Conservation (phyloP, 2,888 invertebrate species). For the Osmoderma eremita region DNA sequence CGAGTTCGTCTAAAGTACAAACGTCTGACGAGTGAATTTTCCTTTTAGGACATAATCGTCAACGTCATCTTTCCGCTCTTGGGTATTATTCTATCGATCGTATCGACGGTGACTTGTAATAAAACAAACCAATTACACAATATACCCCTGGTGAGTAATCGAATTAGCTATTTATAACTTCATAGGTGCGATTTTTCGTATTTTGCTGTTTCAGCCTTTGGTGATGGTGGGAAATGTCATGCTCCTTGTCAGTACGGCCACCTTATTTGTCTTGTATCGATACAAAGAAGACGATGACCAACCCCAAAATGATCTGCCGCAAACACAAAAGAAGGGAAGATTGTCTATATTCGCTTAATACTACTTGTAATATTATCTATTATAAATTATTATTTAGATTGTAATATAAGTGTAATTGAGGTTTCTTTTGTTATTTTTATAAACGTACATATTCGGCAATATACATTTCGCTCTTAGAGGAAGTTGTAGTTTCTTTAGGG, state of each 20-base stretch:
- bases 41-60: conserved; percentile 46
- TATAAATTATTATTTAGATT: conserved; percentile 6
- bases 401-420: conserved; percentile 5
- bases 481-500: too few species aligned
- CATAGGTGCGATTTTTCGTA: background rate
- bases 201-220: conserved; percentile 45
- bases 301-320: background rate
- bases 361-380: too few species aligned
- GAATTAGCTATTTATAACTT: background rate
- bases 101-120: conserved; percentile 42
- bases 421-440: too few species aligned
- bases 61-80: conserved; percentile 44
- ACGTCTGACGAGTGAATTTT: background rate
- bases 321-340: background rate
- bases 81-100: conserved; percentile 43
- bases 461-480: too few species aligned
- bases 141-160: conserved; percentile 47
- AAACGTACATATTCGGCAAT: too few species aligned
- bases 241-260: conserved; percentile 44
- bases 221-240: conserved; percentile 45
- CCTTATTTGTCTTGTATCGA: conserved; percentile 48
- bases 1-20: background rate
- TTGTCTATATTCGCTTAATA: conserved; percentile 10
- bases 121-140: conserved; percentile 39
- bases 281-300: conserved; percentile 44